Evolutionary conservation across 2,888 invertebrate genomes (phyloP).

Genomic region (Acanthococcus lagerstroemiae): DNA sequence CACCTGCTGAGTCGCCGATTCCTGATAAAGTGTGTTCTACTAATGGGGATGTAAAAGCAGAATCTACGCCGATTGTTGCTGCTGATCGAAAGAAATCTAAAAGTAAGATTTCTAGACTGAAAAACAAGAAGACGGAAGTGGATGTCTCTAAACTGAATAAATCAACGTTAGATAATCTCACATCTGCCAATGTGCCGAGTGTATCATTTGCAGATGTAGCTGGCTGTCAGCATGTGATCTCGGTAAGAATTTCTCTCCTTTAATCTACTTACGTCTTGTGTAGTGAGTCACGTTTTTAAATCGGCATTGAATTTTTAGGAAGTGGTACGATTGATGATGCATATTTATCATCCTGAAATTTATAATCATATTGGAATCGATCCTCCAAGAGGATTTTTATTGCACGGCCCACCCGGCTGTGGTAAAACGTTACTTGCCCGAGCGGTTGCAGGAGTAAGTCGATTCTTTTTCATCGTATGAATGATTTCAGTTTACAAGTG

Average conservation of each 20-base stretch:
- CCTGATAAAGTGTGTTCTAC: background rate
- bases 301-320: constrained; percentile 43
- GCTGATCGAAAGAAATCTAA: background rate
- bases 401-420: constrained; percentile 94
- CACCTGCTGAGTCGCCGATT: background rate
- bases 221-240: constrained; percentile 64
- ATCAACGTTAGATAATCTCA: background rate
- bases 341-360: constrained; percentile 84
- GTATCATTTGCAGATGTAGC: constrained; percentile 66
- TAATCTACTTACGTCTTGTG: background rate
- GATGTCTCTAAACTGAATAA: constrained; percentile 17
- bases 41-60: background rate
- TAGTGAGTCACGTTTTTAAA: background rate
- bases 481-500: background rate
- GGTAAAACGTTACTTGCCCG: constrained; percentile 76
- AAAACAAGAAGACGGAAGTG: constrained; percentile 15
- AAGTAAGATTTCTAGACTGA: background rate
- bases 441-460: constrained; percentile 69
- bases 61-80: background rate
- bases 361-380: constrained; percentile 72
- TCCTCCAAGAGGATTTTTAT: constrained; percentile 78
- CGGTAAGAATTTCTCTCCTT: constrained; percentile 39
- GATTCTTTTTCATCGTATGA: no score
- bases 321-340: constrained; percentile 65
- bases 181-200: constrained; percentile 2